These are phyloP conservation scores for Chiloscyllium punctatum DNA, from an alignment of 2,797 vertebrate species.

Conservation along the genomic window DNA sequence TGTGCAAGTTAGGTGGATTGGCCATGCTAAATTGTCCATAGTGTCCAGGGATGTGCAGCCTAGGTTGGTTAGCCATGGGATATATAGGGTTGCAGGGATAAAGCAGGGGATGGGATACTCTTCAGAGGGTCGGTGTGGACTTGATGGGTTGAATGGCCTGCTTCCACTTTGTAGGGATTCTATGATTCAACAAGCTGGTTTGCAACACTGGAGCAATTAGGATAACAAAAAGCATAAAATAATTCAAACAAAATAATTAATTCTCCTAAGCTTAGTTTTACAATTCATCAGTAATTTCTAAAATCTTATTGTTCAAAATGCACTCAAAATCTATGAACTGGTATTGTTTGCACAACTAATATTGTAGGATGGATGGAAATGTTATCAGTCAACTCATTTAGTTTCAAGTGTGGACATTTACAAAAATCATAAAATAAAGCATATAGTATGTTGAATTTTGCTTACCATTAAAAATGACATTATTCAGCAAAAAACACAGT, in stretches of 20 bases:
- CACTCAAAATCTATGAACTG: background rate
- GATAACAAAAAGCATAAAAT: background rate
- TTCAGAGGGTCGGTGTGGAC: no score
- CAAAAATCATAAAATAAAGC: background rate
- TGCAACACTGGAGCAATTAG: background rate
- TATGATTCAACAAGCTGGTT: background rate
- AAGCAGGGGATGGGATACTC: no score
- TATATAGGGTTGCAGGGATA: no score
- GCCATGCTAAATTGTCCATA: no score
- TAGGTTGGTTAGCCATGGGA: no score
- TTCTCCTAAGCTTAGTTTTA: background rate
- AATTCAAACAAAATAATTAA: background rate
- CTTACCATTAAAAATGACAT: background rate
- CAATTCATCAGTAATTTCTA: background rate
- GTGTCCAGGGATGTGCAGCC: no score
- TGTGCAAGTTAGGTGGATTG: no score
- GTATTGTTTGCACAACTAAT: no score
- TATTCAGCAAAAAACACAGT: background rate
- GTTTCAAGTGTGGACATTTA: background rate
- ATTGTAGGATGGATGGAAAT: background rate
- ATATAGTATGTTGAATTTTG: background rate
- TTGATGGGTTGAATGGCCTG: no score
- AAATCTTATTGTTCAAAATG: background rate
- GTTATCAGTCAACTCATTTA: background rate
- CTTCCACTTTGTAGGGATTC: no score